Conservation (phyloP, 2,888 invertebrate genomes). For the Polia nebulosa region DNA sequence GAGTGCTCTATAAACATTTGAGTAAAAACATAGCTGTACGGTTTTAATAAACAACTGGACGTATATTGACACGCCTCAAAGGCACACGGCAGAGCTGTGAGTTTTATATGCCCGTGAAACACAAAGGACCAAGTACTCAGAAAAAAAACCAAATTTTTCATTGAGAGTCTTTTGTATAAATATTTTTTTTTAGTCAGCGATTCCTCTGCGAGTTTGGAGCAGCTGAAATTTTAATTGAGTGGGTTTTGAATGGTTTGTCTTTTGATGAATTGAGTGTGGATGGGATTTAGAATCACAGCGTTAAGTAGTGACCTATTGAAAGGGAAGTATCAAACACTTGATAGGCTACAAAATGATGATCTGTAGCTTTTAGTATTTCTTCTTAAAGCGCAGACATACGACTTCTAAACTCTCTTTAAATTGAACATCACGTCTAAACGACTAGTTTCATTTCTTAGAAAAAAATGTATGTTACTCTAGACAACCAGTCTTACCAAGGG, state of each 20-base stretch:
- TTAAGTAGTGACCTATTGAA: not conserved
- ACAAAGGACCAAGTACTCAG: conserved; percentile 39
- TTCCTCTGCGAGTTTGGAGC: not conserved
- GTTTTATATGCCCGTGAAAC: conserved; percentile 40
- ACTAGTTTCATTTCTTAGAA: too few relatives aligned
- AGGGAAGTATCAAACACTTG: too few relatives aligned
- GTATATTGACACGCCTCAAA: conserved; percentile 66
- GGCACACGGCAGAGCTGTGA: conserved; percentile 39
- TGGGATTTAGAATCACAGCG: not conserved
- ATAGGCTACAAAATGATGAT: too few relatives aligned
- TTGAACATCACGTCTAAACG: too few relatives aligned
- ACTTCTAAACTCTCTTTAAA: too few relatives aligned
- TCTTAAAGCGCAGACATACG: too few relatives aligned
- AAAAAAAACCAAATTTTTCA: conserved; percentile 20
- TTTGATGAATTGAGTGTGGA: conserved; percentile 25
- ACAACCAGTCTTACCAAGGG: too few relatives aligned
- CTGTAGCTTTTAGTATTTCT: too few relatives aligned
- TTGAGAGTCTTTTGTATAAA: conserved; percentile 22
- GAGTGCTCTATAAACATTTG: conserved; percentile 27
- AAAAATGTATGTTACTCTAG: too few relatives aligned
- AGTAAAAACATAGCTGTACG: too few relatives aligned
- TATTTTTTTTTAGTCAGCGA: conserved; percentile 38
- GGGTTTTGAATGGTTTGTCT: conserved; percentile 6
- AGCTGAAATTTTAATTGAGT: conserved; percentile 40
- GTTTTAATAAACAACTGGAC: conserved; percentile 60